Conservation (phyloP, 1,140 invertebrate genomes). For the Colletes gigas region DNA sequence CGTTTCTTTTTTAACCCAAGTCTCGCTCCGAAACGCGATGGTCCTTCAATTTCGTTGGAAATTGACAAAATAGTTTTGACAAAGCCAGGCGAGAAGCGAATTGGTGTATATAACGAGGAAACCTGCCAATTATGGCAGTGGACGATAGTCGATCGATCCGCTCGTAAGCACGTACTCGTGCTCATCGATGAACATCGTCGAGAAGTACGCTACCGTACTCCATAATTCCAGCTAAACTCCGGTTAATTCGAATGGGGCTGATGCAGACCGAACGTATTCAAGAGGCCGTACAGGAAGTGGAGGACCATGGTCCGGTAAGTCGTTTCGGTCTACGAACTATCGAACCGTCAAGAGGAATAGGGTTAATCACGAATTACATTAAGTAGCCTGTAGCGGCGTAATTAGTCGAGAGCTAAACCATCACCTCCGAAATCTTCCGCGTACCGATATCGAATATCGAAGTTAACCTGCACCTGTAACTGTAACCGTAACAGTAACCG, state of each 20-base stretch:
- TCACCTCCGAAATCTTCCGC: conserved; percentile 31
- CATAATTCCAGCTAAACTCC: conserved; percentile 49
- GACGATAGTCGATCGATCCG: conserved; percentile 37
- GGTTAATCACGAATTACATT: conserved; percentile 79
- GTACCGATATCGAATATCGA: conserved; percentile 43
- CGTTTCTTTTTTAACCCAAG: conserved; percentile 16
- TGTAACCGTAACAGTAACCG: conserved; percentile 44
- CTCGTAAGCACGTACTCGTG: conserved; percentile 30
- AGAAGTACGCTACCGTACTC: conserved; percentile 43
- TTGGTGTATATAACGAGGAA: conserved; percentile 16
- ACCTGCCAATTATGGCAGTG: conserved; percentile 35
- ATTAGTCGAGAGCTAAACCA: conserved; percentile 18
- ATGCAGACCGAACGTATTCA: conserved; percentile 8
- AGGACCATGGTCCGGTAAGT: conserved; percentile 29
- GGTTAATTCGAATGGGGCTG: conserved; percentile 38
- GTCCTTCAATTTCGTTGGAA: conserved; percentile 3
- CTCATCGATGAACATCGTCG: conserved; percentile 34
- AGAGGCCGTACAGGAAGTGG: conserved; percentile 28
- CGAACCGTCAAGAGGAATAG: conserved; percentile 23
- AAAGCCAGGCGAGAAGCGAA: conserved; percentile 26
- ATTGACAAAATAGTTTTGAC: conserved; percentile 38
- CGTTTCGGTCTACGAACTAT: conserved; percentile 23
- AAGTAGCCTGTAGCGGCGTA: conserved; percentile 58
- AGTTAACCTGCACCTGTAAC: conserved; percentile 38
- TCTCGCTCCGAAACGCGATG: background rate